Evolutionary conservation across 2,888 invertebrate species (phyloP).

Genomic region (Axea sp.): DNA sequence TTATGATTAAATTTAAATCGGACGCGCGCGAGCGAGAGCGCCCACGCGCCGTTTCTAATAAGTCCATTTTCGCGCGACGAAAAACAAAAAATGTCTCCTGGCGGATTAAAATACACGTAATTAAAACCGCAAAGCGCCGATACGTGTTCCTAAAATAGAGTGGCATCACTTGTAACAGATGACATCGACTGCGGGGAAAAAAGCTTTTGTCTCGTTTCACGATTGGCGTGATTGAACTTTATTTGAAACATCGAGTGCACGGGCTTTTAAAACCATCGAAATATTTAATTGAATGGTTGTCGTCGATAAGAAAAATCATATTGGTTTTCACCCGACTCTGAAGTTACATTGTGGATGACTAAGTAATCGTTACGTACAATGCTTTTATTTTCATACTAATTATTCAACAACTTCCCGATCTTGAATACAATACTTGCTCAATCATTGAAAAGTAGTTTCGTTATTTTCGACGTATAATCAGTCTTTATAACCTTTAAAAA

Average conservation of each 20-base stretch:
- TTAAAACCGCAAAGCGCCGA: constrained; percentile 74
- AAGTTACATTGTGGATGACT: constrained; percentile 5
- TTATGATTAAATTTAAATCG: constrained; percentile 79
- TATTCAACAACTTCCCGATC: constrained; percentile 5
- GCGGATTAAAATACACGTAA: constrained; percentile 74
- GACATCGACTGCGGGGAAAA: constrained; percentile 65
- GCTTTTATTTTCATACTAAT: constrained; percentile 26
- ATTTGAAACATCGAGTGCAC: constrained; percentile 71
- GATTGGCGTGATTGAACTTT: constrained; percentile 72
- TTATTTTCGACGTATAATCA: no score
- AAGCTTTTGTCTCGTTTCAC: constrained; percentile 69
- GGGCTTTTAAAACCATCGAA: constrained; percentile 69
- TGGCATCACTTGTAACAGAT: constrained; percentile 69
- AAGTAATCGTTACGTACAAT: constrained; percentile 22
- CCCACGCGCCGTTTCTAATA: constrained; percentile 65
- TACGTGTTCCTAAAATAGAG: constrained; percentile 73
- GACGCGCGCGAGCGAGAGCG: constrained; percentile 47
- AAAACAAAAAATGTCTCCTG: constrained; percentile 71
- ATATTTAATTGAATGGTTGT: constrained; percentile 63
- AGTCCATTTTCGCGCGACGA: constrained; percentile 68
- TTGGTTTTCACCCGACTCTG: constrained; percentile 16
- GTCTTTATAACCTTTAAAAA: no score
- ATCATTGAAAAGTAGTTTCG: no score
- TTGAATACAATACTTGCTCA: constrained; percentile 7
- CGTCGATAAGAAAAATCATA: constrained; percentile 60